Evolutionary conservation across 2,888 invertebrate genomes (phyloP), one percentile per base, ranked within the genome.

Genomic region (Fabriciana adippe): DNA sequence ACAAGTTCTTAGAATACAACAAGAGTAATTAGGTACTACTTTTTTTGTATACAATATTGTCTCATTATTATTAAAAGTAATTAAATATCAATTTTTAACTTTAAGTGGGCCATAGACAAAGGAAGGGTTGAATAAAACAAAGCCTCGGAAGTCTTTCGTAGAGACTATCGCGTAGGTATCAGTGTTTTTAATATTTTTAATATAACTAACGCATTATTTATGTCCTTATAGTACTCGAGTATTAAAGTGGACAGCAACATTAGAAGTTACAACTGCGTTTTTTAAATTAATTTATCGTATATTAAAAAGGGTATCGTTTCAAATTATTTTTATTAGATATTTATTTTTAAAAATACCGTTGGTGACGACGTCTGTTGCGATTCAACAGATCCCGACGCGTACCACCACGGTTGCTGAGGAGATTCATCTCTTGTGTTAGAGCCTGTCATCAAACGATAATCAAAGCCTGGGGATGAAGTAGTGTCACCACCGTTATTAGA

Each of bases 401-500:
- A 96, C 96, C 96, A 96, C 94, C 96, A 96, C 81, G 90, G 84
- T 75, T 90, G 91, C 70, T 90, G 90, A 76, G 89, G 82, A 71
- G 90, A 86, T 75, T 91, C 90, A 74, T 91, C 91, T 75, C 92
- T 93, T 75, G 88, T 89, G 85, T 85, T 94, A 78, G 87, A 90
- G 89, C 93, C 94, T 88, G 89, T 94, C 94, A 92, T 88, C 81
- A 96, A 90, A 85, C 96, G 95, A 87, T 96, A 96, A 87, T 96
- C 96, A 87, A 96, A 96, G 81, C 94, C 94, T 73, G 94, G 93
- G 73, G 94, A 94, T 70, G 95, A 93, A 87, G 93, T 66, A 35
- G 59, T 88, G 93, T 95, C 92, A 90, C 94, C 82, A 91, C 93
- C 90, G 94, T 95, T 88, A 94, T 95, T 90, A 80, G 96, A 94